phyloP scores from a whole-genome alignment of 2,113 vertebrate genomes.

The Hippocampus comes region DNA sequence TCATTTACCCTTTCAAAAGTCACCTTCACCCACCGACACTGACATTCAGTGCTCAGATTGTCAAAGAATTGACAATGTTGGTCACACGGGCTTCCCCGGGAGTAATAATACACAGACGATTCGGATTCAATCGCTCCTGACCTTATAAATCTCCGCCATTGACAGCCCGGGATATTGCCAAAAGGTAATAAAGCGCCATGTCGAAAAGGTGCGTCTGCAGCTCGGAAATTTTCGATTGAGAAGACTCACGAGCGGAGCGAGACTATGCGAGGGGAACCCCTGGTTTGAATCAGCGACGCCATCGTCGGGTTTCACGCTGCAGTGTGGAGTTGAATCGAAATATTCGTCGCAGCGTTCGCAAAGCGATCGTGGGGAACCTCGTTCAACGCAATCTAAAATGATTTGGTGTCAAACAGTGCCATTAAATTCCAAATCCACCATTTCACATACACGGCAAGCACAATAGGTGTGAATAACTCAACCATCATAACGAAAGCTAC shows the following conservation, averaged over 20 bases:
- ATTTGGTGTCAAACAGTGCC: neutral
- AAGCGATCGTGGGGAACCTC: too few species aligned
- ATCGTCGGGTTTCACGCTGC: neutral
- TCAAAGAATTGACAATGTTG: neutral
- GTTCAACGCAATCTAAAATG: neutral
- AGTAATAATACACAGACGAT: neutral
- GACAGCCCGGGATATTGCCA: neutral
- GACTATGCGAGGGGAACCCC: neutral
- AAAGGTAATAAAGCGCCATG: neutral
- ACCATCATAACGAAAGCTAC: neutral
- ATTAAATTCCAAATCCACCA: neutral
- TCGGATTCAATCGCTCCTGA: neutral
- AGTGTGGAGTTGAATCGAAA: neutral
- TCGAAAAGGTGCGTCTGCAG: neutral
- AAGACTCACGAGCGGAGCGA: neutral
- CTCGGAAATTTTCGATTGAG: neutral
- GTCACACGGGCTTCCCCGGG: neutral
- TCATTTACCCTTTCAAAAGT: neutral
- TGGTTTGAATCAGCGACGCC: neutral
- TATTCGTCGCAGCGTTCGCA: too few species aligned
- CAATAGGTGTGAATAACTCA: conserved; percentile 31
- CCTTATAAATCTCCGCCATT: neutral
- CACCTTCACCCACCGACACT: neutral
- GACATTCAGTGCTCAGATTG: neutral
- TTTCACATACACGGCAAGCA: conserved; percentile 11